Percentiles rank a stretch among this genome's conserved stretches.
Evolutionary conservation across 2,797 vertebrate species (phyloP).

Genomic region (Phataginus tricuspis): DNA sequence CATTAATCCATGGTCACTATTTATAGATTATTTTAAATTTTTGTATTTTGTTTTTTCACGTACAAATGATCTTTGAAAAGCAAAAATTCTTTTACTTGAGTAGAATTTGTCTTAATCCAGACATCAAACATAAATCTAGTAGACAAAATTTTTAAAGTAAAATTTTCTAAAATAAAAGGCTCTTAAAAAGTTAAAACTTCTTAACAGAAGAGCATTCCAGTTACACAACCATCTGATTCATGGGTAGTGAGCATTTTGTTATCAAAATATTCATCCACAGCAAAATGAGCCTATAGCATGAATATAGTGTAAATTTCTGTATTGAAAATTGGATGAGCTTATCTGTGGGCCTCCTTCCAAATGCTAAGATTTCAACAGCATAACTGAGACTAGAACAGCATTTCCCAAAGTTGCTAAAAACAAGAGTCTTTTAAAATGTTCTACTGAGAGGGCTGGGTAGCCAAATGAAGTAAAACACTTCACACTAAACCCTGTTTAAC

Average conservation of each 20-base stretch:
- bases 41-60: not conserved
- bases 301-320: not conserved
- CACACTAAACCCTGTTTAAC: not conserved
- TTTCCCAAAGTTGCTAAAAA: constrained; percentile 35
- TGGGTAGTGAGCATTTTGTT: not conserved
- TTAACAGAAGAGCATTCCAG: not conserved
- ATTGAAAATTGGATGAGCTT: not conserved
- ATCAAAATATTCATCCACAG: not conserved
- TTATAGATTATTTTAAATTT: not conserved
- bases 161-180: not conserved
- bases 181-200: not conserved
- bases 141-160: not conserved
- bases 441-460: not conserved
- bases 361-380: not conserved
- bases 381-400: not conserved
- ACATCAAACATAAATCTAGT: not conserved
- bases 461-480: not conserved
- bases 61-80: not conserved
- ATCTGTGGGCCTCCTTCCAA: not conserved
- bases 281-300: not conserved
- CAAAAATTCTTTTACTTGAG: not conserved
- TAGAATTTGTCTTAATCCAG: not conserved
- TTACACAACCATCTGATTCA: not conserved
- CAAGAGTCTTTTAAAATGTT: not conserved
- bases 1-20: not conserved